These are phyloP conservation scores for Caenorhabditis remanei DNA, from an alignment of 1,140 invertebrate genomes.

Conservation along the genomic window DNA sequence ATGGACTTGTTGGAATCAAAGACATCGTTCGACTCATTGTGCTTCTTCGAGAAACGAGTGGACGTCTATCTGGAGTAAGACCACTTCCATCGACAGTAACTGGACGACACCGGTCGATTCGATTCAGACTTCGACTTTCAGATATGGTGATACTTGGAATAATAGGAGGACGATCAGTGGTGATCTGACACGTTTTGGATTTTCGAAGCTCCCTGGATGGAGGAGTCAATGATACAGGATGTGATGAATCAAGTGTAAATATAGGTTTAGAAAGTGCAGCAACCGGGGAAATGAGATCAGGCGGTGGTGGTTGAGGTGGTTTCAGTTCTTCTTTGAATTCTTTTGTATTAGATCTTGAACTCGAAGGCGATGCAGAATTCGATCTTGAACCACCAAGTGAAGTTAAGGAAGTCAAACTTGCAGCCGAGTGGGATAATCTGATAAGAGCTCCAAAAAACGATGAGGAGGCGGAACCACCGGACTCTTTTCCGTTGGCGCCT, in stretches of 20 bases:
- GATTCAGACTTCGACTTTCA: slow-evolving; percentile 48
- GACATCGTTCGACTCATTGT: slow-evolving; percentile 61
- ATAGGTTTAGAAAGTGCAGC: slow-evolving; percentile 21
- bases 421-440: slow-evolving; percentile 49
- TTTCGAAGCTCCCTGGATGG: slow-evolving; percentile 46
- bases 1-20: slow-evolving; percentile 48
- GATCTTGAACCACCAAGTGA: slow-evolving; percentile 45
- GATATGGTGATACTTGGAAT: slow-evolving; percentile 58
- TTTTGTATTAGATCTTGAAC: slow-evolving; percentile 44
- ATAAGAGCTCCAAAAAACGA: slow-evolving; percentile 54
- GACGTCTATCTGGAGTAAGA: slow-evolving; percentile 26
- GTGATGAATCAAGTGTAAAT: slow-evolving; percentile 5
- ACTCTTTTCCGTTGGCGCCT: slow-evolving; percentile 45
- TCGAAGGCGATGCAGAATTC: neutral
- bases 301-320: slow-evolving; percentile 45
- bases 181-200: slow-evolving; percentile 40
- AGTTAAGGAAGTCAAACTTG: slow-evolving; percentile 42
- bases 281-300: slow-evolving; percentile 37
- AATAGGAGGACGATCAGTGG: slow-evolving; percentile 17
- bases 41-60: slow-evolving; percentile 35
- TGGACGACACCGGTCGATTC: slow-evolving; percentile 35
- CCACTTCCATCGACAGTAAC: slow-evolving; percentile 37
- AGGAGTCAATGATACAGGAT: neutral
- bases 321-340: slow-evolving; percentile 34
- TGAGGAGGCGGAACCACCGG: slow-evolving; percentile 31